Evolutionary conservation across 1,140 invertebrate species (phyloP).

Genomic region (Micrasema longulum): DNA sequence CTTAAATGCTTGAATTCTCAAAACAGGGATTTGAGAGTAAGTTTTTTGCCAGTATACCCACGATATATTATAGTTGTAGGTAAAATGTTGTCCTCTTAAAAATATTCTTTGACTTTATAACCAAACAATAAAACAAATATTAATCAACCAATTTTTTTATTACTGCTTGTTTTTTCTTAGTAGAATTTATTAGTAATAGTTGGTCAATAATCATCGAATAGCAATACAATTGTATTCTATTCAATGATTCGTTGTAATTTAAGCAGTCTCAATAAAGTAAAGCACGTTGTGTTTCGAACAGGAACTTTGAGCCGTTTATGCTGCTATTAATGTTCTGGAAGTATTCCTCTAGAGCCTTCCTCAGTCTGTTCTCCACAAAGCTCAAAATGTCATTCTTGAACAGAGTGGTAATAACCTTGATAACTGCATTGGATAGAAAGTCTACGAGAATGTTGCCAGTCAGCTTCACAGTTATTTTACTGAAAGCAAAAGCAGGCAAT

Average conservation of each 20-base stretch:
- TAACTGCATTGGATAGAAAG: too few relatives aligned
- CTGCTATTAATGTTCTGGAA: slow-evolving; percentile 47
- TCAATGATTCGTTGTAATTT: not conserved
- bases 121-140: not conserved
- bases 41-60: too few relatives aligned
- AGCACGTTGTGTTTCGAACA: too few relatives aligned
- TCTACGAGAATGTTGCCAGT: too few relatives aligned
- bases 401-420: slow-evolving; percentile 58
- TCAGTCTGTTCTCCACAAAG: slow-evolving; percentile 58
- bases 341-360: slow-evolving; percentile 43
- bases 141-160: not conserved
- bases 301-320: slow-evolving; percentile 8
- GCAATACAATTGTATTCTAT: not conserved
- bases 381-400: slow-evolving; percentile 63
- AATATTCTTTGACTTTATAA: too few relatives aligned
- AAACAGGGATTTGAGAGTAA: too few relatives aligned
- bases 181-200: not conserved
- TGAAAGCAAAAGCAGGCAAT: too few relatives aligned
- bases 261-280: too few relatives aligned
- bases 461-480: too few relatives aligned
- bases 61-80: too few relatives aligned
- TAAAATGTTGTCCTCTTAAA: too few relatives aligned
- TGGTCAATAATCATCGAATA: not conserved
- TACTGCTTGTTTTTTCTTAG: not conserved
- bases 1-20: too few relatives aligned